A percentile compares a stretch with the other conserved stretches of the same genome.
phyloP scores from a whole-genome alignment of 2,113 vertebrate species.

The Ceyx melanurus region DNA sequence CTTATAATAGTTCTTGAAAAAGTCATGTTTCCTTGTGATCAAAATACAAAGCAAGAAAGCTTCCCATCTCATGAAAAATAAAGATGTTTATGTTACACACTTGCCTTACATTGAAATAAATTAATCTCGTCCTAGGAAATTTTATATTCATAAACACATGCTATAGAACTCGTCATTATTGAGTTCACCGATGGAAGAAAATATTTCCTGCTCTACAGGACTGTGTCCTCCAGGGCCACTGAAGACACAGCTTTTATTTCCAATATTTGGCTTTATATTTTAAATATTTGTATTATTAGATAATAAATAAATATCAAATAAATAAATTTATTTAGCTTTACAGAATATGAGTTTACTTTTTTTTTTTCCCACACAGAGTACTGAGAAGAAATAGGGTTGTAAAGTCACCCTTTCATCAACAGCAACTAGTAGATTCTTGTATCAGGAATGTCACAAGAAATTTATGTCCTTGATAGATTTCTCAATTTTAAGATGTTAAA shows the following conservation, averaged over 20 bases:
- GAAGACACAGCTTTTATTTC: background rate
- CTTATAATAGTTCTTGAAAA: background rate
- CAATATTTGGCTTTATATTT: background rate
- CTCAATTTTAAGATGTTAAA: background rate
- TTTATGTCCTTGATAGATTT: background rate
- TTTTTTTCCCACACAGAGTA: background rate
- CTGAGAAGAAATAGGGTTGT: background rate
- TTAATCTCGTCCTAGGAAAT: background rate
- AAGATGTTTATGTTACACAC: background rate
- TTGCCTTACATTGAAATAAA: background rate
- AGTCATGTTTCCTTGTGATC: background rate
- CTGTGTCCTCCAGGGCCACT: background rate
- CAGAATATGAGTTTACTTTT: background rate
- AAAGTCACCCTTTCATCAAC: background rate
- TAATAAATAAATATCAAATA: background rate
- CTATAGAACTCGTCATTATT: background rate
- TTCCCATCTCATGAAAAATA: background rate
- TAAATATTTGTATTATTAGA: too few species aligned
- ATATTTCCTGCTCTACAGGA: background rate
- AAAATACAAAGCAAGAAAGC: background rate
- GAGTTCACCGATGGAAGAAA: background rate
- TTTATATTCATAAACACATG: background rate
- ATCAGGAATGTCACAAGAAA: background rate
- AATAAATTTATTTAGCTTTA: background rate
- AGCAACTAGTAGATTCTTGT: background rate